Percentiles rank a stretch among this genome's conserved stretches.
These are phyloP conservation scores for Syngnathus typhle DNA, from an alignment of 2,113 vertebrate species.

Conservation along the genomic window DNA sequence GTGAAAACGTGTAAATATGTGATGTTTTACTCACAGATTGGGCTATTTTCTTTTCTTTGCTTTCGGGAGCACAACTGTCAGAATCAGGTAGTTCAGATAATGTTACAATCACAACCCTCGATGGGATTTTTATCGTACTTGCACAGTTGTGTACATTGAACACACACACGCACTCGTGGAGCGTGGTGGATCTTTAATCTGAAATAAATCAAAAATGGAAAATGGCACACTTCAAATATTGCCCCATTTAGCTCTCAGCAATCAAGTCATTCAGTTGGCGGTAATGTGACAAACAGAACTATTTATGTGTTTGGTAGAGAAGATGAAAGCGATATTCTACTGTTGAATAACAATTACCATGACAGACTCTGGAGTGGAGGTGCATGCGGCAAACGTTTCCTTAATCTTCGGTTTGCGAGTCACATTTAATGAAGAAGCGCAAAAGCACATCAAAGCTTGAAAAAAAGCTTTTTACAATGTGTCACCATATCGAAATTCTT, in stretches of 20 bases:
- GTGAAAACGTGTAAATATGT: constrained; percentile 1
- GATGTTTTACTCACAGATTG: neutral
- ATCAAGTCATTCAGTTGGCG: constrained; percentile 4
- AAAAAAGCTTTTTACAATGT: constrained; percentile 9
- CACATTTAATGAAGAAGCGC: constrained; percentile 5
- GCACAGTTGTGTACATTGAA: neutral
- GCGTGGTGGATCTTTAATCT: neutral
- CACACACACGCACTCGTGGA: neutral
- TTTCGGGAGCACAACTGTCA: constrained; percentile 9
- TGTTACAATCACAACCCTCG: neutral
- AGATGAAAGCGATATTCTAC: constrained; percentile 1
- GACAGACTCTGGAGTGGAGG: neutral
- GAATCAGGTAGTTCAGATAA: neutral
- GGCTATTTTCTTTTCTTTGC: constrained; percentile 6
- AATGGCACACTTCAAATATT: constrained; percentile 3
- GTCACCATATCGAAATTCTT: neutral
- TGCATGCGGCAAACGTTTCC: constrained; percentile 1
- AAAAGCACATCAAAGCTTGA: neutral
- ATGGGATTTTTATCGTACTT: neutral
- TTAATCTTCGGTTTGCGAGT: neutral
- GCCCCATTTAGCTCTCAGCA: constrained; percentile 14
- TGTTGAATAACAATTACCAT: constrained; percentile 3
- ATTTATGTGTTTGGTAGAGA: neutral
- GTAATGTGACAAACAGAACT: neutral
- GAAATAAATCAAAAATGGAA: constrained; percentile 3